phyloP scores from a whole-genome alignment of 2,888 invertebrate genomes.

The Harpalus rufipes region DNA sequence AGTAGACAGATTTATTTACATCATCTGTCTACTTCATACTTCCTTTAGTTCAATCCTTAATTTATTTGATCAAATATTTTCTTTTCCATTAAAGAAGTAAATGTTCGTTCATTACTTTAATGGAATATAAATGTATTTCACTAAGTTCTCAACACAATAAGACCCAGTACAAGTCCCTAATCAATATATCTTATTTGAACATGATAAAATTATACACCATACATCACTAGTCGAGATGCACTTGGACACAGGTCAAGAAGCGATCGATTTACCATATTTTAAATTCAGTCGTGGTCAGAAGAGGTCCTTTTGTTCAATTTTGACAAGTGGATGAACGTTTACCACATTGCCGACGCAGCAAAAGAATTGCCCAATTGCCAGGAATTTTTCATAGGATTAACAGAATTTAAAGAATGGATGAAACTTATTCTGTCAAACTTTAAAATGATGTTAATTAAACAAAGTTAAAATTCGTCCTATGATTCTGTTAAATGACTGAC shows the following conservation, averaged over 20 bases:
- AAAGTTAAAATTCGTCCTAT: too few species aligned
- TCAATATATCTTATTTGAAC: not conserved
- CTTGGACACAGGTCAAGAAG: constrained; percentile 25
- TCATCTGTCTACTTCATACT: too few species aligned
- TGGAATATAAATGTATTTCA: constrained; percentile 1
- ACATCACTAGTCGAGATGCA: constrained; percentile 14
- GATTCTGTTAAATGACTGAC: constrained; percentile 23
- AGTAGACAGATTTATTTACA: too few species aligned
- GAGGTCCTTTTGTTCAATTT: constrained; percentile 50
- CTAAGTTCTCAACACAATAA: not conserved
- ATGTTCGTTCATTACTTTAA: constrained; percentile 1
- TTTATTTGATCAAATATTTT: not conserved
- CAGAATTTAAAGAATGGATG: too few species aligned
- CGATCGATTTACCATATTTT: constrained; percentile 51
- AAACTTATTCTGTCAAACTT: too few species aligned
- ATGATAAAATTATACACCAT: constrained; percentile 10
- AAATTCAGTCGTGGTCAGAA: constrained; percentile 49
- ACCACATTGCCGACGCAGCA: constrained; percentile 25
- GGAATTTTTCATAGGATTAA: too few species aligned
- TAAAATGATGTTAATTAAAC: too few species aligned
- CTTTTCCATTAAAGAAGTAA: not conserved
- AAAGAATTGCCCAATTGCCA: too few species aligned
- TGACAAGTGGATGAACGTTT: constrained; percentile 46
- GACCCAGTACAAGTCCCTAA: not conserved
- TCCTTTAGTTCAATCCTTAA: not conserved